Percentiles rank a stretch among this genome's conserved stretches.
Conservation (phyloP, 1,140 invertebrate species). For the Semibalanus balanoides region DNA sequence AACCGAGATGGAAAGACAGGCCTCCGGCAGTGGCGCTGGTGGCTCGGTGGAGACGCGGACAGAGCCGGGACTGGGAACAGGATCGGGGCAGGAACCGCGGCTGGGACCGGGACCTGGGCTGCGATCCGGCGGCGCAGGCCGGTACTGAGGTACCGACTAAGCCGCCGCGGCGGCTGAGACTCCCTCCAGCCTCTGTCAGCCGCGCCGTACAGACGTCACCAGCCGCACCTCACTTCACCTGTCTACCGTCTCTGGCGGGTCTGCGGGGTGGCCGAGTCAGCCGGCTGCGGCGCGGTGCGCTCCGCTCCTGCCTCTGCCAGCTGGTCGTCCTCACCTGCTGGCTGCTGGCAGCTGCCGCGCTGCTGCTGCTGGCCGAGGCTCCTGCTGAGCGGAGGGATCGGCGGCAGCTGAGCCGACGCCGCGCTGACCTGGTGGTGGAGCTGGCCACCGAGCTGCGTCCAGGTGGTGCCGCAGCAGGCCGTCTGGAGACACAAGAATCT, state of each 20-base stretch:
- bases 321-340: background rate
- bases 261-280: background rate
- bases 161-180: too few relatives aligned
- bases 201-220: background rate
- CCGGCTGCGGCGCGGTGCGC: background rate
- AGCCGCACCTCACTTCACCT: background rate
- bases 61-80: background rate
- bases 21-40: too few relatives aligned
- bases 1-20: too few relatives aligned
- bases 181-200: background rate
- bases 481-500: constrained; percentile 1
- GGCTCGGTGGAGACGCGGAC: too few relatives aligned
- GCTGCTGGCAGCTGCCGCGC: background rate
- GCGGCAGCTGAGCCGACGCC: background rate
- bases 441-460: constrained; percentile 7
- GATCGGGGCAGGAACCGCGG: too few relatives aligned
- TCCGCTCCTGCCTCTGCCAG: background rate
- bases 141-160: too few relatives aligned
- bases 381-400: background rate
- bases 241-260: background rate
- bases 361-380: constrained; percentile 1
- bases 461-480: constrained; percentile 3
- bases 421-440: background rate
- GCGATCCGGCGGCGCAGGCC: too few relatives aligned
- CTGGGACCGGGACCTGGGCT: too few relatives aligned